These are phyloP conservation scores for Aromia moschata DNA, from an alignment of 2,888 invertebrate genomes.

Conservation along the genomic window DNA sequence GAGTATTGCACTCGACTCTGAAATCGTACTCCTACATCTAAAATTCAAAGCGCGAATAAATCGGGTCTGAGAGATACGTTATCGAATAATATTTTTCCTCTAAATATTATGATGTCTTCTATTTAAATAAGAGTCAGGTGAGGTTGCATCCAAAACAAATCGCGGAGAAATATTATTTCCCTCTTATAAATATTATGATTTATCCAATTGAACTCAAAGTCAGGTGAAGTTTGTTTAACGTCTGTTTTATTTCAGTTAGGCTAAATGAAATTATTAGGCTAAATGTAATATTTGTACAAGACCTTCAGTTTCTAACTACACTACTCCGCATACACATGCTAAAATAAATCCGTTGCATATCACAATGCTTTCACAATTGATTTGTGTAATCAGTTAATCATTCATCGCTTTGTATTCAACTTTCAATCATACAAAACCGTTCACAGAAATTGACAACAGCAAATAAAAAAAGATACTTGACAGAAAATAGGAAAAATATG, in stretches of 20 bases:
- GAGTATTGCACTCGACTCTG: neutral
- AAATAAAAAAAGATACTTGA: no score
- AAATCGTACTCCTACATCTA: neutral
- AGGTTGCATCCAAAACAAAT: neutral
- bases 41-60: neutral
- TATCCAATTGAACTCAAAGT: conserved; percentile 6
- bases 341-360: no score
- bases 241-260: conserved; percentile 12
- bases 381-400: no score
- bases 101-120: conserved; percentile 4
- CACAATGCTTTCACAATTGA: no score
- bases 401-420: no score
- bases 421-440: no score
- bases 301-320: neutral
- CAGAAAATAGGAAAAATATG: no score
- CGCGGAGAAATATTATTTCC: neutral
- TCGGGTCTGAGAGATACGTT: neutral
- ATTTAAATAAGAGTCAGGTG: neutral
- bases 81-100: neutral
- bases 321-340: no score
- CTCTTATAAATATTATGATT: conserved; percentile 5
- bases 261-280: neutral
- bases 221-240: conserved; percentile 10
- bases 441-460: no score
- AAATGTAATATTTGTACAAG: neutral